Conservation (phyloP, 2,888 invertebrate genomes). For the Drosophila subquinaria region DNA sequence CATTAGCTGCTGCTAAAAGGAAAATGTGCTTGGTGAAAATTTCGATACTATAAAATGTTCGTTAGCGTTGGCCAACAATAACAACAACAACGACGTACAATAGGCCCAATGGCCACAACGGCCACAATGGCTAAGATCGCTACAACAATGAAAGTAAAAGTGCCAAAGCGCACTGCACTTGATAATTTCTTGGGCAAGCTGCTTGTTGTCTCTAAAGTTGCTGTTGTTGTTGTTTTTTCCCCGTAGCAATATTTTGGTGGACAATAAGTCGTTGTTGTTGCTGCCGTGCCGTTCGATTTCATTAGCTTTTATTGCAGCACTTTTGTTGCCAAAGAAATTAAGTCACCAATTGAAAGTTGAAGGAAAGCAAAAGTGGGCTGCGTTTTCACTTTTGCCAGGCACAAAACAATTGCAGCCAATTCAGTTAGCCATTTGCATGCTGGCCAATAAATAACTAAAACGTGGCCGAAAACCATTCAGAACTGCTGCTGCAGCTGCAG, state of each 20-base stretch:
- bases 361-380: conserved; percentile 70
- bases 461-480: conserved; percentile 45
- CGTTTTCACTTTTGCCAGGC: conserved; percentile 71
- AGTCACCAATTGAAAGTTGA: conserved; percentile 79
- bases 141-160: conserved; percentile 73
- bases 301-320: conserved; percentile 78
- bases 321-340: conserved; percentile 74
- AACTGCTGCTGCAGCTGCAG: conserved; percentile 46
- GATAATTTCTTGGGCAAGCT: conserved; percentile 75
- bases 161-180: conserved; percentile 75
- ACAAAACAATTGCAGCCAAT: conserved; percentile 57
- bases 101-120: conserved; percentile 50
- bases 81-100: conserved; percentile 18
- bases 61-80: conserved; percentile 50
- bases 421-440: conserved; percentile 43
- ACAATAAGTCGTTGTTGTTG: conserved; percentile 58
- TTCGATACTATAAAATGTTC: conserved; percentile 51
- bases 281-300: conserved; percentile 72
- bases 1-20: conserved; percentile 76
- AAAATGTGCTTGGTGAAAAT: conserved; percentile 64
- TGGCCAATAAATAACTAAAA: conserved; percentile 58
- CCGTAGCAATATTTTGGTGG: conserved; percentile 44
- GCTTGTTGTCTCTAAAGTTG: conserved; percentile 35
- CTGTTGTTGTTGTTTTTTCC: conserved; percentile 14
- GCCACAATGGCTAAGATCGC: conserved; percentile 53